phyloP scores from a whole-genome alignment of 2,113 vertebrate genomes.

The Stigmatopora argus region DNA sequence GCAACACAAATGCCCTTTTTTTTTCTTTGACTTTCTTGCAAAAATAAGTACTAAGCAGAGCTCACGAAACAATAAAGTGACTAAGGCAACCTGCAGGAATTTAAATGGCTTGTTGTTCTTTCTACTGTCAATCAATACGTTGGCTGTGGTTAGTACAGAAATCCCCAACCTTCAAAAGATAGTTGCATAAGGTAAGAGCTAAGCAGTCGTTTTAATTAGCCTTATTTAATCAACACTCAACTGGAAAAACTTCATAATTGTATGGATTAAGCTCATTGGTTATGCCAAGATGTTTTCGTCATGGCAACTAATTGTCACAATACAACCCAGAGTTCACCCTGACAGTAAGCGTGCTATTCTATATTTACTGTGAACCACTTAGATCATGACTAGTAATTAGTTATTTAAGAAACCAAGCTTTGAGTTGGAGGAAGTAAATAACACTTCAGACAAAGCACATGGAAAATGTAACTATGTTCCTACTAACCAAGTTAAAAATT shows the following conservation, averaged over 20 bases:
- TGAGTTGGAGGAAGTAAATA: not conserved
- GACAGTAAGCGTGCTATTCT: not conserved
- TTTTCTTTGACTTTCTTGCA: not conserved
- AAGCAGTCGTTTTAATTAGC: not conserved
- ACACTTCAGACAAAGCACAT: not conserved
- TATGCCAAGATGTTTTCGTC: not conserved
- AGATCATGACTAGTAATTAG: not conserved
- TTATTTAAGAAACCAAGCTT: not conserved
- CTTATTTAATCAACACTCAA: slow-evolving; percentile 1
- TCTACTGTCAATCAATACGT: not conserved
- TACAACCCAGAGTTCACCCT: not conserved
- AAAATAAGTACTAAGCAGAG: not conserved
- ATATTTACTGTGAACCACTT: not conserved
- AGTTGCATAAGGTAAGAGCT: not conserved
- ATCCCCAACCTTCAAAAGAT: no score
- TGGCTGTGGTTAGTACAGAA: no score
- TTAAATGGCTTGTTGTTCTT: not conserved
- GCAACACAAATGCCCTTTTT: not conserved
- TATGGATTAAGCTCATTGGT: not conserved
- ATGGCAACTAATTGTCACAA: not conserved
- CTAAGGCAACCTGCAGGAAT: not conserved
- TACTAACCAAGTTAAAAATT: no score
- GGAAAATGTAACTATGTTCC: no score
- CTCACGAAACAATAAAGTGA: not conserved
- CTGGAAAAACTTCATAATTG: slow-evolving; percentile 9